Evolutionary conservation across 2,113 vertebrate genomes (phyloP).

Genomic region (Opisthocomus hoazin): DNA sequence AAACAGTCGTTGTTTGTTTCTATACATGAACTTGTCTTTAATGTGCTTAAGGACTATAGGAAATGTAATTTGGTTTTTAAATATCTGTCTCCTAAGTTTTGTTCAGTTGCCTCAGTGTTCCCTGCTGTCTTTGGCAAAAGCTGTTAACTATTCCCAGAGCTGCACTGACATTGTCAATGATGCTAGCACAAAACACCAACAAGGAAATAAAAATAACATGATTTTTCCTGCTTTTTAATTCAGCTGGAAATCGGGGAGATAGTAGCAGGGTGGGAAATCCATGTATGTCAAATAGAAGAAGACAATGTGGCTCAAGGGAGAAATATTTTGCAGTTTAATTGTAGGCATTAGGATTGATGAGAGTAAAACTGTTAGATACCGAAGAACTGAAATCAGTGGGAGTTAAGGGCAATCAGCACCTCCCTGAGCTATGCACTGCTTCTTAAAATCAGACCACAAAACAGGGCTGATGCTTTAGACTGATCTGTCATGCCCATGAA

Average conservation of each 20-base stretch:
- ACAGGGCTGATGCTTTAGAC: background rate
- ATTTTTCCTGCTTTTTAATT: constrained; percentile 1
- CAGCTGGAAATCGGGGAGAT: background rate
- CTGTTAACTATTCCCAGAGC: background rate
- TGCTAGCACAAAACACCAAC: background rate
- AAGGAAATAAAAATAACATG: constrained; percentile 25
- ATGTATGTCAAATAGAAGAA: background rate
- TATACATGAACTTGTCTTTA: background rate
- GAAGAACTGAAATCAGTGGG: background rate
- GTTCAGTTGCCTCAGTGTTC: background rate
- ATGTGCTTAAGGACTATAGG: background rate
- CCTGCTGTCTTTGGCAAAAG: background rate
- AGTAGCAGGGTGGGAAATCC: background rate
- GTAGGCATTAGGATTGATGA: background rate
- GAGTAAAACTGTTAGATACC: background rate
- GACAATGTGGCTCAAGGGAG: background rate
- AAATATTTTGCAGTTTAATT: constrained; percentile 23
- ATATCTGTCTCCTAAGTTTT: background rate
- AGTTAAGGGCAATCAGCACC: background rate
- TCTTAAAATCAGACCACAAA: background rate
- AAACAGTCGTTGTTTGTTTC: background rate
- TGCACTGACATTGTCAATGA: background rate
- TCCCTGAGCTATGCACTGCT: background rate
- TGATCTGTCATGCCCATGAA: background rate
- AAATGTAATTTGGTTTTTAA: background rate